Evolutionary conservation across 2,797 vertebrate species (phyloP), one percentile per base, ranked within the genome.

Genomic region (Sarcoramphus papa): DNA sequence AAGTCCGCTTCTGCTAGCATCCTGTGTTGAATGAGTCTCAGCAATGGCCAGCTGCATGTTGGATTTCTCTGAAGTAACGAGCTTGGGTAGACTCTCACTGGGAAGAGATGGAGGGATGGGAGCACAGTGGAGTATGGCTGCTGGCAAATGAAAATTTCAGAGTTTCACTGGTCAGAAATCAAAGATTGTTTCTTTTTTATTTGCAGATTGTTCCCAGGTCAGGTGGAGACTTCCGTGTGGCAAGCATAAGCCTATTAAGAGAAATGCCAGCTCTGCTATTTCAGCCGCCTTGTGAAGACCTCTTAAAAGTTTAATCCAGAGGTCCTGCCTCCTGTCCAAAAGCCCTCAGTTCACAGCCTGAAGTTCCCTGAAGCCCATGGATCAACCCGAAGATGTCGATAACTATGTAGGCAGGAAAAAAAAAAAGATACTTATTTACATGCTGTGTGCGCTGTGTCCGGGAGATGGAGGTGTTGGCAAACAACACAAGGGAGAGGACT

Each of bases 391-490:
- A 47, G 13, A 28, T 68, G 56, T 35, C 3, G 4, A 12, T 50
- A 21, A 37, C 0, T 0, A 51, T 43, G 33, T 18, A 11, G 25
- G 43, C 43, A 16, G 18, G 33, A 8, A 10, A 11, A n/a, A 14
- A 14, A 35, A 7, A 12, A 2, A 0, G 1, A 37, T 37, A 37
- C 15, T 50, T 6, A 3, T 14, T 22, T 53, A 4, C 1, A 3
- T 92, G 93, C 53, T 1, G 1, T 56, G 40, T 53, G 48, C 9
- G 3, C 59, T 30, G 31, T 77, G 80, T 67, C 97, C 95, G 4
- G 95, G 63, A 97, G 97, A 53, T 93, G 97, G 97, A 93, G 96
- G 28, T 94, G 57, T 94, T 81, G 90, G 70, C 88, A 77, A 96
- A 48, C 56, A 21, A 51, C 85, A 16, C 65, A 18, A 33, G 33